A percentile compares a stretch with the other conserved stretches of the same genome.
These are phyloP conservation scores for Calephelis perditalis DNA, from an alignment of 2,888 invertebrate genomes.

Conservation along the genomic window DNA sequence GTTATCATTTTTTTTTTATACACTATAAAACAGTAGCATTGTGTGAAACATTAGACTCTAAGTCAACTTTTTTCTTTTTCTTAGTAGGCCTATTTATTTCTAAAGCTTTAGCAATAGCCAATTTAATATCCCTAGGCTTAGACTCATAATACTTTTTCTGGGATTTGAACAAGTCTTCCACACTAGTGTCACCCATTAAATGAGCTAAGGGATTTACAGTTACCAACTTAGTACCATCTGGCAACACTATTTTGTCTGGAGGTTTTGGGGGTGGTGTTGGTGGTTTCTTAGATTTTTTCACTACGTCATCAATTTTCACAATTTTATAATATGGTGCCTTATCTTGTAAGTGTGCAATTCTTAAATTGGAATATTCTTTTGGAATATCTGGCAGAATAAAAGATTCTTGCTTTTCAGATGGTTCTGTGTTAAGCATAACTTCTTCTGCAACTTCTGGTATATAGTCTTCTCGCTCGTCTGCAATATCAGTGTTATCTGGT, in stretches of 20 bases:
- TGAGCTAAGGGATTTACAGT: conserved; percentile 60
- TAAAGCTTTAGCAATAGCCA: conserved; percentile 47
- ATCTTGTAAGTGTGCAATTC: conserved; percentile 50
- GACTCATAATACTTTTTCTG: conserved; percentile 44
- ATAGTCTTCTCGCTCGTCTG: conserved; percentile 26
- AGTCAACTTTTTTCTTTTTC: conserved; percentile 11
- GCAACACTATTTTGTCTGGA: conserved; percentile 35
- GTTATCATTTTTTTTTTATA: too few species aligned
- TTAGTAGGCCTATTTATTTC: conserved; percentile 12
- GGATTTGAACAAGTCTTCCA: conserved; percentile 38
- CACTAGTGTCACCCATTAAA: conserved; percentile 40
- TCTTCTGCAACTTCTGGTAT: conserved; percentile 64
- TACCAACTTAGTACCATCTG: conserved; percentile 53
- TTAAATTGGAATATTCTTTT: conserved; percentile 38
- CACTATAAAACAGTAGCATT: too few species aligned
- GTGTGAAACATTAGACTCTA: too few species aligned
- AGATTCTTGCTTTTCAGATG: conserved; percentile 32
- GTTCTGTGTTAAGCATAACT: conserved; percentile 42
- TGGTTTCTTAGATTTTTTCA: conserved; percentile 22
- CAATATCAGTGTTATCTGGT: conserved; percentile 30
- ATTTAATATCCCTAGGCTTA: conserved; percentile 40
- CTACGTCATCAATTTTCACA: conserved; percentile 48
- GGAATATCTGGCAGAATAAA: conserved; percentile 47
- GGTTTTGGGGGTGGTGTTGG: background rate
- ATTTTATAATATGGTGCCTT: conserved; percentile 63